Conservation (phyloP, 1,140 invertebrate genomes). For the Pachyrhynchus sulphureomaculatus region DNA sequence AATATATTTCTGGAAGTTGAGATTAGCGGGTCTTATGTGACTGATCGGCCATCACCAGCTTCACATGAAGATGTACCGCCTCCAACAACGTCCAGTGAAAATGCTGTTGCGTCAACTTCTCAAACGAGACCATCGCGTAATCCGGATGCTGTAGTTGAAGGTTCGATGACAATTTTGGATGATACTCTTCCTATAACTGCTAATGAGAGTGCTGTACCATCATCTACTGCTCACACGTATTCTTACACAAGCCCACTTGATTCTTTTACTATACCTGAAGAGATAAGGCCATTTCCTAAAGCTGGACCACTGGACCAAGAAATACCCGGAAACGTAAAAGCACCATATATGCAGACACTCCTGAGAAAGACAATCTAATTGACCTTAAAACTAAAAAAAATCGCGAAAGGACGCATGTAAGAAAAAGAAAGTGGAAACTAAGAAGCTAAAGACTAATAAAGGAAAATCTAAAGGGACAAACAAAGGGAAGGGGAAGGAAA, state of each 20-base stretch:
- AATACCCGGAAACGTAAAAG: not conserved
- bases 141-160: too few relatives aligned
- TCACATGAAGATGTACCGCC: slow-evolving; percentile 1
- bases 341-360: slow-evolving; percentile 6
- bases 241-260: too few relatives aligned
- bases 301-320: not conserved
- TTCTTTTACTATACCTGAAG: not conserved
- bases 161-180: too few relatives aligned
- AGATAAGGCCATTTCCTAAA: slow-evolving; percentile 12
- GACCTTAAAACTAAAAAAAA: not conserved
- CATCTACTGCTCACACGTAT: too few relatives aligned
- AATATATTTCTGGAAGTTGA: slow-evolving; percentile 30
- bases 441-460: not conserved
- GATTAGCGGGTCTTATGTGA: slow-evolving; percentile 12
- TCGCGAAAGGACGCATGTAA: not conserved
- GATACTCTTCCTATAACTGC: too few relatives aligned
- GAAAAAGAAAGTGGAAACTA: too few relatives aligned
- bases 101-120: too few relatives aligned
- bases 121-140: too few relatives aligned
- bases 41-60: too few relatives aligned
- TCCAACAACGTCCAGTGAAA: not conserved
- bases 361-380: slow-evolving; percentile 9
- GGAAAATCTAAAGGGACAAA: not conserved
- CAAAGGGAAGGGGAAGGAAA: slow-evolving; percentile 1
- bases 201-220: too few relatives aligned